phyloP scores from a whole-genome alignment of 2,888 invertebrate species.

The Portevinia maculata region DNA sequence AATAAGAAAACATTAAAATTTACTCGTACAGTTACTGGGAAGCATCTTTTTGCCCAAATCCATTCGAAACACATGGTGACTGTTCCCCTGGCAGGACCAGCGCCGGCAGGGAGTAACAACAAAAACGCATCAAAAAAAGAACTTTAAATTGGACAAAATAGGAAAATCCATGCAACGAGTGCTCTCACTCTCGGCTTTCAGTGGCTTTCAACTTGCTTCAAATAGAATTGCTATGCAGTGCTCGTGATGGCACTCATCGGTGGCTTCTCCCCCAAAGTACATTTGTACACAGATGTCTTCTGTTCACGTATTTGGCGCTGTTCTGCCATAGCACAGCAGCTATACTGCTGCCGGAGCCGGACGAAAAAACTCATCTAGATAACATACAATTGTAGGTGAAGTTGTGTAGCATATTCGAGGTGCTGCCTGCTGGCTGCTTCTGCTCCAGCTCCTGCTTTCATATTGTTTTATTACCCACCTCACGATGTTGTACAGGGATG shows the following conservation, averaged over 20 bases:
- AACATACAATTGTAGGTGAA: slow-evolving; percentile 68
- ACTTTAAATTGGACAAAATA: slow-evolving; percentile 72
- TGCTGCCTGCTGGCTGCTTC: neutral
- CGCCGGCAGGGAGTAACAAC: neutral
- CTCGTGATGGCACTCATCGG: slow-evolving; percentile 72
- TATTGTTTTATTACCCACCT: slow-evolving; percentile 74
- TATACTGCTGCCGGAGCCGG: slow-evolving; percentile 24
- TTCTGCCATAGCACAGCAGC: slow-evolving; percentile 28
- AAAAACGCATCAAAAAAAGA: slow-evolving; percentile 26
- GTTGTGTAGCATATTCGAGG: slow-evolving; percentile 39
- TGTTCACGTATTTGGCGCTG: slow-evolving; percentile 63
- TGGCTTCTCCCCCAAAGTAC: slow-evolving; percentile 61
- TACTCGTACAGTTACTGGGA: slow-evolving; percentile 28
- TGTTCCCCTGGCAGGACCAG: slow-evolving; percentile 11
- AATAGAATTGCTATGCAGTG: slow-evolving; percentile 73
- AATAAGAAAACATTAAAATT: slow-evolving; percentile 51
- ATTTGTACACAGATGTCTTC: slow-evolving; percentile 73
- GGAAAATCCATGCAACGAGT: slow-evolving; percentile 72
- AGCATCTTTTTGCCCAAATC: slow-evolving; percentile 62
- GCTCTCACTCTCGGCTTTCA: slow-evolving; percentile 73
- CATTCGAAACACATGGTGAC: slow-evolving; percentile 60
- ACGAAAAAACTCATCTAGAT: slow-evolving; percentile 60
- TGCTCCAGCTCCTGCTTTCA: slow-evolving; percentile 38
- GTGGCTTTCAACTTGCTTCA: slow-evolving; percentile 72
- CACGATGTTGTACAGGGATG: slow-evolving; percentile 46